Evolutionary conservation across 2,797 vertebrate species (phyloP), one percentile per base, ranked within the genome.

Genomic region (Sternotherus odoratus): DNA sequence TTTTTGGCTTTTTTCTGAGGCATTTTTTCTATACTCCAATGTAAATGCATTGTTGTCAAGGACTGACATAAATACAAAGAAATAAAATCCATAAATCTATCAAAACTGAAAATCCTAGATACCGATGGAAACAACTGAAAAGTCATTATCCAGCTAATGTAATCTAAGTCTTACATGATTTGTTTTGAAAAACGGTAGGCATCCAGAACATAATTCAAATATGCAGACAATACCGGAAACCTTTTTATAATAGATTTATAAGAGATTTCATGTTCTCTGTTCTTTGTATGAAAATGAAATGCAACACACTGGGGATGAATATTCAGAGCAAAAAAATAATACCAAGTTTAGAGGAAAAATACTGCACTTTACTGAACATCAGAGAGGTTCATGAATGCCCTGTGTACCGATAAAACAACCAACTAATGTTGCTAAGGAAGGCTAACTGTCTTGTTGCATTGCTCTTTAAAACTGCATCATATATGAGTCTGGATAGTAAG

Each of bases 401-500:
- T 83, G 66, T 83, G 88, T 81, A 63, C n/a, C 66, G 66, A 13
- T 10, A 54, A 33, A 43, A 36, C 16, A 77, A 54, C 11, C 17
- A 79, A 81, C 72, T 4, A 0, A 23, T 48, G 6, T 75, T 86
- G 0, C 1, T 74, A 82, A 87, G 9, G 93, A 92, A 77, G 66
- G 2, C 7, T 51, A 2, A 43, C 3, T 79, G 2, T n/a, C 82
- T 92, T 82, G 33, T 24, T 60, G 78, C 80, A 8, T 30, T 4
- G 36, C 36, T 92, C 1, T 60, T 88, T 77, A 94, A 87, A 88
- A 49, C 1, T 1, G 0, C 36, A 33, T 21, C 1, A 12, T 1
- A 1, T 23, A 6, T 39, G 24, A 1, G 0, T 9, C 57, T 43
- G 5, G 49, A 77, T 49, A 66, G 2, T 0, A 0, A 4, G 23